Evolutionary conservation across 1,140 invertebrate species (phyloP).

Genomic region (Hyles euphorbiae): DNA sequence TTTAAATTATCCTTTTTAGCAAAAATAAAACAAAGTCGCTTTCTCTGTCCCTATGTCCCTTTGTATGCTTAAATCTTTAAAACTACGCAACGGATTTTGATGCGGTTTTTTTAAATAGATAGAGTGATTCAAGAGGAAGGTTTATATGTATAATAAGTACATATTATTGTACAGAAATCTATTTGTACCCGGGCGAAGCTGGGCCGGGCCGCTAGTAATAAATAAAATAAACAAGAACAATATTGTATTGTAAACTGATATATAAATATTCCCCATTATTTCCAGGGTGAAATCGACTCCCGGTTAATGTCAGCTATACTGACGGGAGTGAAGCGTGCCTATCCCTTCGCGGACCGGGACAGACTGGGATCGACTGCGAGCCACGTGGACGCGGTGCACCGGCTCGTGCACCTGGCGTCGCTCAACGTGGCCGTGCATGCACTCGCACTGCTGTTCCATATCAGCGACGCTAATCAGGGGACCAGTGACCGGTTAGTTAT

Average conservation of each 20-base stretch:
- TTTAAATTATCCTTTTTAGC: too few relatives aligned
- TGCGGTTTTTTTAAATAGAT: too few relatives aligned
- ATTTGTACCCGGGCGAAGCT: too few relatives aligned
- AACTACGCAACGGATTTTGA: too few relatives aligned
- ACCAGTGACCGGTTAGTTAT: conserved; percentile 76
- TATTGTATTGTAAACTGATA: not conserved
- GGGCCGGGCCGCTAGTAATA: too few relatives aligned
- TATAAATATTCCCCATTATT: conserved; percentile 26
- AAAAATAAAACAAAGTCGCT: too few relatives aligned
- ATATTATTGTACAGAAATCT: too few relatives aligned
- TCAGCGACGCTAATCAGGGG: conserved; percentile 78
- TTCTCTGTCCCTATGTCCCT: too few relatives aligned
- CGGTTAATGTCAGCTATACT: conserved; percentile 94
- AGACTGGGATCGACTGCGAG: conserved; percentile 76
- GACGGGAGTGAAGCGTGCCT: conserved; percentile 91
- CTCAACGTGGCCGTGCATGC: conserved; percentile 92
- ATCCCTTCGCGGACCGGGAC: conserved; percentile 83
- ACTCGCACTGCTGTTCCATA: conserved; percentile 89
- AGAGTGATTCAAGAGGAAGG: too few relatives aligned
- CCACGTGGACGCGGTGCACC: conserved; percentile 91
- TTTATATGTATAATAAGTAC: too few relatives aligned
- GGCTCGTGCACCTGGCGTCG: conserved; percentile 89
- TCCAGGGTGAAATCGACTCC: conserved; percentile 90
- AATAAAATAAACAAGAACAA: too few relatives aligned
- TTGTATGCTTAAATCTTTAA: too few relatives aligned